Evolutionary conservation across 1,140 invertebrate species (phyloP), one percentile per base, ranked within the genome.

Genomic region (Drosophila arizonae): DNA sequence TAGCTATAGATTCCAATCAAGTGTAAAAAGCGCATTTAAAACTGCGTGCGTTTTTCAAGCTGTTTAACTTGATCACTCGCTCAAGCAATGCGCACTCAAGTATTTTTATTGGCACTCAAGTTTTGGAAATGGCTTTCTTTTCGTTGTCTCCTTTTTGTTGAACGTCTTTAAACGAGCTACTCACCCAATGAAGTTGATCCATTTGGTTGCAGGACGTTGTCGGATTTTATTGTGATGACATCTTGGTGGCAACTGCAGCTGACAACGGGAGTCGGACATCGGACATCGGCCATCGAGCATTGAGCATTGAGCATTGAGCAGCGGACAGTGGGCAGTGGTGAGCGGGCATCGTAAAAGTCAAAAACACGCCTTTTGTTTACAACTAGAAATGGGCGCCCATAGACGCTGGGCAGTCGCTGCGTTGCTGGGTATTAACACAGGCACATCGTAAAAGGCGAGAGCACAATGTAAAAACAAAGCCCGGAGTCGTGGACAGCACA

Each of bases 221-320:
- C 21, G 72, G 41, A 65, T 74, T 69, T 81, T 87, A 87, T 87
- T 81, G 72, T 73, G 78, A 82, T 79, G 81, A 65, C 76, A 68
- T 51, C 54, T 57, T 58, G 43, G 58, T 71, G 58, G 64, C 62
- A 65, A 17, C 17, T 21, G 41, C 67, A 71, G 24, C 46, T 67
- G 30, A 13, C 48, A 50, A 50, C 41, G 15, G 67, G 13, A 13
- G 17, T 43, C 24, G 36, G 36, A 43, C 58, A 50, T 48, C 45
- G 17, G 43, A 17, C 60, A 26, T 10, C 30, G 17, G 21, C 30
- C 43, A 69, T 74, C 72, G 72, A n/a, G 8, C 45, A 26, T 6
- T 26, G 15, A 17, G 39, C 43, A 69, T 74, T 2, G 72, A n/a
- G 8, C 43, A 69, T 74, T 1, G 21, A 15, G 41, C 67, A 71